Conservation (phyloP, 2,888 invertebrate genomes). For the Globia sparganii region DNA sequence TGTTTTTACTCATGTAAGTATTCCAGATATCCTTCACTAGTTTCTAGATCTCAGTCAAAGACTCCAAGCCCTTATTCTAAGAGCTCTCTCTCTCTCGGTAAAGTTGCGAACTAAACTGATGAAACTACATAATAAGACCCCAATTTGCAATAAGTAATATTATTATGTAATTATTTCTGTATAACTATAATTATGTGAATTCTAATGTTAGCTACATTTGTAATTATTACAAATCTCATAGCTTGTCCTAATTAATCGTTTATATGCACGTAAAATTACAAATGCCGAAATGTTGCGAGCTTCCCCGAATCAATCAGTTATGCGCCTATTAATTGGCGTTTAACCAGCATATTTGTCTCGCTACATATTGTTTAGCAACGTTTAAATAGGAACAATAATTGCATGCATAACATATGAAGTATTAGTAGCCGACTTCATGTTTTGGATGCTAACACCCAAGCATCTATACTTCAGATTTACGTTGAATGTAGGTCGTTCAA, state of each 20-base stretch:
- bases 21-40: neutral
- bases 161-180: neutral
- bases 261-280: neutral
- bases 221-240: neutral
- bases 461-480: conserved; percentile 15
- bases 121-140: neutral
- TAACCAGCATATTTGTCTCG: conserved; percentile 1
- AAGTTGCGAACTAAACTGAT: neutral
- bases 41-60: neutral
- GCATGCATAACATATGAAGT: neutral
- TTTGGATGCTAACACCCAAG: conserved; percentile 16
- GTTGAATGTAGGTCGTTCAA: conserved; percentile 39
- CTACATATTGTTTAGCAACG: neutral
- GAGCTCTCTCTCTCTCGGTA: neutral
- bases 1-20: neutral
- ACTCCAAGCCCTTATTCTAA: neutral
- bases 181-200: neutral
- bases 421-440: neutral
- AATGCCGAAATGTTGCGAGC: neutral
- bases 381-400: conserved; percentile 9
- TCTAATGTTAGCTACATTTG: no score
- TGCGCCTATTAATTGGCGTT: neutral
- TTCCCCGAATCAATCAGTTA: neutral
- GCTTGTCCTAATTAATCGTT: conserved; percentile 1
- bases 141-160: neutral